These are phyloP conservation scores for Taurulus bubalis DNA, from an alignment of 2,113 vertebrate genomes.

Conservation along the genomic window DNA sequence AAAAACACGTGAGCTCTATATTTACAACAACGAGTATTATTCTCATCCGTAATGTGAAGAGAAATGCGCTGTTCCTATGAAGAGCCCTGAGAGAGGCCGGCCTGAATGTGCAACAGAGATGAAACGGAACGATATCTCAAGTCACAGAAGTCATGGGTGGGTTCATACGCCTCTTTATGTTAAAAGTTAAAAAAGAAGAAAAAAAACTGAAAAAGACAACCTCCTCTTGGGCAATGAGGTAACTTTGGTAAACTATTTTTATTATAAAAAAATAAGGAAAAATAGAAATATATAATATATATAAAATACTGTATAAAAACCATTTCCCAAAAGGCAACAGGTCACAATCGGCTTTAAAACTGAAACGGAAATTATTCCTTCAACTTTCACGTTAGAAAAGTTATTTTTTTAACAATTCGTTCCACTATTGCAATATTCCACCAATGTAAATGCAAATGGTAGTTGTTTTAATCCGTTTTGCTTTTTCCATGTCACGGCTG, in stretches of 20 bases:
- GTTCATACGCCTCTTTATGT: too few relatives aligned
- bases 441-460: neutral
- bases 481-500: too few relatives aligned
- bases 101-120: too few relatives aligned
- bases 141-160: neutral
- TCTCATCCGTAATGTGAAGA: neutral
- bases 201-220: too few relatives aligned
- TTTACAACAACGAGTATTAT: neutral
- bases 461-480: neutral
- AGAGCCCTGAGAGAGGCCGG: neutral
- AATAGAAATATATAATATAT: too few relatives aligned
- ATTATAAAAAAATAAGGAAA: too few relatives aligned
- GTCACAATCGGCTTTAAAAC: neutral
- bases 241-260: too few relatives aligned
- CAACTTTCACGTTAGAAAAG: too few relatives aligned
- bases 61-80: neutral
- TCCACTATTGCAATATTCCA: neutral
- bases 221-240: too few relatives aligned
- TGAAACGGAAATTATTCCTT: too few relatives aligned
- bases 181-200: too few relatives aligned
- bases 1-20: neutral
- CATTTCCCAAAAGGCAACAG: neutral
- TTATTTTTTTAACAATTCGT: neutral
- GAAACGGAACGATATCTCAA: too few relatives aligned
- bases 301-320: neutral